These are phyloP conservation scores for Lacerta agilis DNA, from an alignment of 2,797 vertebrate genomes.

Conservation along the genomic window DNA sequence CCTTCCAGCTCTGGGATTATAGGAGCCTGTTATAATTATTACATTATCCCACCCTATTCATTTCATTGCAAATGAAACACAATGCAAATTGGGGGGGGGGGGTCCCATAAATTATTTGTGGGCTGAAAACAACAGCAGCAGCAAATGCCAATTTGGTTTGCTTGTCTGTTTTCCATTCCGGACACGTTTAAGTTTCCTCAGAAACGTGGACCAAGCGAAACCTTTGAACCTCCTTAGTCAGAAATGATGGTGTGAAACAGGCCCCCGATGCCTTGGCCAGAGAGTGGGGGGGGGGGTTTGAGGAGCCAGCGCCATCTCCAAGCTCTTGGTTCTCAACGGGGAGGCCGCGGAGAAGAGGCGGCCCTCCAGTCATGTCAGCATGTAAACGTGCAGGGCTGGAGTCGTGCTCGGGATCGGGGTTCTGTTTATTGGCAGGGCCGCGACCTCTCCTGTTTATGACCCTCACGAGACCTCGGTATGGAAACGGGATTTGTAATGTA, in stretches of 20 bases:
- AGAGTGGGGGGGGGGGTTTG: background rate
- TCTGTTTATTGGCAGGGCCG: constrained; percentile 81
- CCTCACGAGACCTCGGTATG: constrained; percentile 75
- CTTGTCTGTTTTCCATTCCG: no score
- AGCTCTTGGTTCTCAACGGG: background rate
- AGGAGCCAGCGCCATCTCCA: background rate
- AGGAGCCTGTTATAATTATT: no score
- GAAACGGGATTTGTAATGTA: constrained; percentile 81
- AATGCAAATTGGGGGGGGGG: no score
- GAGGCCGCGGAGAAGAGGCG: background rate
- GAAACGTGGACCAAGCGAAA: no score
- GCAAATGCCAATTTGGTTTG: no score
- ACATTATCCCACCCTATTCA: no score
- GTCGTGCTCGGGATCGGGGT: constrained; percentile 56
- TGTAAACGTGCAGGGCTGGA: constrained; percentile 4
- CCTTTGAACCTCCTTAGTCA: background rate
- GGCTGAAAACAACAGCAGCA: no score
- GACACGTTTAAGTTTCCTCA: no score
- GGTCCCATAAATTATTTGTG: no score
- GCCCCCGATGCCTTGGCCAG: background rate
- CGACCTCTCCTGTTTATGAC: constrained; percentile 77
- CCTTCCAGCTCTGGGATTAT: no score
- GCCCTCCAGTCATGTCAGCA: background rate
- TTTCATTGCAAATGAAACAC: no score
- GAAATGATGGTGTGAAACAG: background rate